Percentiles rank a stretch among this genome's conserved stretches.
phyloP scores from a whole-genome alignment of 2,113 vertebrate genomes.

The Alligator mississippiensis region DNA sequence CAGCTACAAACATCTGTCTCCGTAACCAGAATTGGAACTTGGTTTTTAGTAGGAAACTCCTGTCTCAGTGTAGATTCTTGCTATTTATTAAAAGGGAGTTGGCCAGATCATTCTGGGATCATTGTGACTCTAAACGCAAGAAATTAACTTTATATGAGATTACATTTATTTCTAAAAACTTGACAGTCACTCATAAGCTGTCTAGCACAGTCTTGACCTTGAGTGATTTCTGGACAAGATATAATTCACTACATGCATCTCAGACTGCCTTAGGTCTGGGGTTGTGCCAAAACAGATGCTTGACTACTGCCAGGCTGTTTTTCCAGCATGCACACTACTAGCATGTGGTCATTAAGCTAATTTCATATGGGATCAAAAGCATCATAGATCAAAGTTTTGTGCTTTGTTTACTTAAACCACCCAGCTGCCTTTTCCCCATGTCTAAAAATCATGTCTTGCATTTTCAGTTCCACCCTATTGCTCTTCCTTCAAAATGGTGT shows the following conservation, averaged over 20 bases:
- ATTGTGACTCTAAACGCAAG: not conserved
- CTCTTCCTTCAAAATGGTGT: not conserved
- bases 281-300: constrained; percentile 25
- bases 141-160: constrained; percentile 33
- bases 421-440: not conserved
- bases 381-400: constrained; percentile 18
- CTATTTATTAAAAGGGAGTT: not conserved
- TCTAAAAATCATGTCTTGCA: not conserved
- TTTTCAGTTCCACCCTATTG: not conserved
- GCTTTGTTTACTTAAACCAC: constrained; percentile 1
- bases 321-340: constrained; percentile 48
- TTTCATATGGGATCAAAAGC: constrained; percentile 40
- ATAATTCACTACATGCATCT: constrained; percentile 8
- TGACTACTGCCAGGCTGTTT: constrained; percentile 24
- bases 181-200: not conserved
- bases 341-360: constrained; percentile 58
- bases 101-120: not conserved
- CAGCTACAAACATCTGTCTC: not conserved
- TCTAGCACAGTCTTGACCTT: constrained; percentile 24
- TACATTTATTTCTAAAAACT: constrained; percentile 32
- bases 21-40: too few species aligned
- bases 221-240: constrained; percentile 16
- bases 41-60: not conserved
- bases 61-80: not conserved
- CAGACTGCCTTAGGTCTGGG: constrained; percentile 47